Evolutionary conservation across 1,140 invertebrate genomes (phyloP).

Genomic region (Chrysomallon squamiferum): DNA sequence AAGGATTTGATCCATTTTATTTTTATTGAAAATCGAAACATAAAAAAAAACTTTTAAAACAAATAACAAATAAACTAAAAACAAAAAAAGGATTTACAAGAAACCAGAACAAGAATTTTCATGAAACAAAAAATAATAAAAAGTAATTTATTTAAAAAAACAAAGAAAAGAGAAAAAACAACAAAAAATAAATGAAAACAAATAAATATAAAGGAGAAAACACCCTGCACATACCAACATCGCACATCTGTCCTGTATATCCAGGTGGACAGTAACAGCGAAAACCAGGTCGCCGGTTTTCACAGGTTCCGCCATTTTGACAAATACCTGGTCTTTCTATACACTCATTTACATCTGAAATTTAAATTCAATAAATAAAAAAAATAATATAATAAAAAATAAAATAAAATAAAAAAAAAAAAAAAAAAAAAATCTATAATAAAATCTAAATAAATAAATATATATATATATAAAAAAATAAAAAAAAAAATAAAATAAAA

Average conservation of each 20-base stretch:
- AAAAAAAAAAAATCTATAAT: background rate
- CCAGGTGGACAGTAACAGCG: background rate
- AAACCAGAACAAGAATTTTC: too few relatives aligned
- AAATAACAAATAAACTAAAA: too few relatives aligned
- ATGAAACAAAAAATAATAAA: too few relatives aligned
- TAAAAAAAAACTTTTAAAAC: too few relatives aligned
- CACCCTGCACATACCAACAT: background rate
- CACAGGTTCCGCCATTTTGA: conserved; percentile 1
- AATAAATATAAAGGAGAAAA: background rate
- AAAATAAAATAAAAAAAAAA: background rate
- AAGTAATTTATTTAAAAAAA: too few relatives aligned
- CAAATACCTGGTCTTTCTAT: background rate
- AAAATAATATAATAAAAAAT: background rate
- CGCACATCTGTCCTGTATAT: background rate
- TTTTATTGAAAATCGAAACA: too few relatives aligned
- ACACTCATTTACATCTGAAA: conserved; percentile 1
- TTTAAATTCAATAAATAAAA: background rate
- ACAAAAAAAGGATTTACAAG: too few relatives aligned
- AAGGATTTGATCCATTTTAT: too few relatives aligned
- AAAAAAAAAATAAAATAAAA: too few relatives aligned
- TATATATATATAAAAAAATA: background rate
- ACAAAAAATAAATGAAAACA: too few relatives aligned
- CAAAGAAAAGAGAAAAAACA: too few relatives aligned
- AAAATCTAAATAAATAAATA: background rate
- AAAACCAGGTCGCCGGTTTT: background rate